Percentiles rank a stretch among this genome's conserved stretches.
Conservation (phyloP, 1,140 invertebrate species). For the Copidosoma floridanum region DNA sequence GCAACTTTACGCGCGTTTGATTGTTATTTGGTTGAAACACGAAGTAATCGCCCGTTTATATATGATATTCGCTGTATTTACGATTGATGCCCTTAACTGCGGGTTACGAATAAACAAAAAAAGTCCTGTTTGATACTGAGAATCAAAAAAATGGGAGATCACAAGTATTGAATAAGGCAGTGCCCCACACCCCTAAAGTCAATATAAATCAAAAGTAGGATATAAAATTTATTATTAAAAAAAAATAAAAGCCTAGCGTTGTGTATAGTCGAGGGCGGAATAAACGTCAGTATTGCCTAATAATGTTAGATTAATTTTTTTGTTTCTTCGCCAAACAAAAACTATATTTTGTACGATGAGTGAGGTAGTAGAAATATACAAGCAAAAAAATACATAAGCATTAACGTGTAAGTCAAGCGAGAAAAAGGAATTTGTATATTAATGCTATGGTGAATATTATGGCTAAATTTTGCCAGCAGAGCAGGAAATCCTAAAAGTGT, state of each 20-base stretch:
- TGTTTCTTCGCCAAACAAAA: slow-evolving; percentile 1
- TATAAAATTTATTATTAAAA: slow-evolving; percentile 11
- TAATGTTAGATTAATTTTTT: neutral
- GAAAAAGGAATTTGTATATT: slow-evolving; percentile 8
- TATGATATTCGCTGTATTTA: too few species aligned
- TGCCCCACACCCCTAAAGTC: too few species aligned
- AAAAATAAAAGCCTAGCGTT: slow-evolving; percentile 11
- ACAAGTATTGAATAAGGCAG: too few species aligned
- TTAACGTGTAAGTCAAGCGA: neutral
- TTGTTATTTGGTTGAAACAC: too few species aligned
- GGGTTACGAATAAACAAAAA: too few species aligned
- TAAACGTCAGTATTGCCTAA: slow-evolving; percentile 15
- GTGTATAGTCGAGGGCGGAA: slow-evolving; percentile 6
- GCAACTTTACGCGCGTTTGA: too few species aligned
- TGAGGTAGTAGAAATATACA: neutral
- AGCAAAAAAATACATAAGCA: neutral
- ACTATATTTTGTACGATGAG: slow-evolving; percentile 15
- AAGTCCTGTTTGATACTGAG: too few species aligned
- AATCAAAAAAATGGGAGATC: too few species aligned
- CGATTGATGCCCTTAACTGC: too few species aligned
- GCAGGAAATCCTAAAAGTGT: too few species aligned
- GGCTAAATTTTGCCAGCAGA: too few species aligned
- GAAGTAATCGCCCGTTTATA: too few species aligned
- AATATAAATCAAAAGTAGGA: slow-evolving; percentile 17
- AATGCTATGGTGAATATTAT: neutral